Evolutionary conservation across 2,797 vertebrate genomes (phyloP), one percentile per base, ranked within the genome.

Genomic region (Myripristis murdjan): DNA sequence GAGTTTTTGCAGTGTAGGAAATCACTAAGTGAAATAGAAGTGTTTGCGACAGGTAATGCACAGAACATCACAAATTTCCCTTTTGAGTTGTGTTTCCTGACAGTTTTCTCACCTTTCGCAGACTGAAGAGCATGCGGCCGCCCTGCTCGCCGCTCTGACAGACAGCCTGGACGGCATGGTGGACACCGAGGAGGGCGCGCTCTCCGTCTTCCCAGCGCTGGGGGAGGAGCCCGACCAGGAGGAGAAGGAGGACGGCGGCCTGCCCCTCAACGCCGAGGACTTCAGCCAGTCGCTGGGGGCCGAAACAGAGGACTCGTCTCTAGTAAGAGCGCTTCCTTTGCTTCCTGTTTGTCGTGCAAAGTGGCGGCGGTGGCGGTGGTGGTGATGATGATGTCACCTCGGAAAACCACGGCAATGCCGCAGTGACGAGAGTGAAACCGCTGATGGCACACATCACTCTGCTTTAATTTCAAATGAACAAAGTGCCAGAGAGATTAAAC

Each of bases 81-180:
- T n/a, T n/a, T n/a, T n/a, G n/a, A n/a, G n/a, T n/a, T n/a, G n/a
- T n/a, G n/a, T n/a, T n/a, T n/a, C n/a, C n/a, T n/a, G n/a, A n/a
- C 37, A 11, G 58, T 14, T 3, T 31, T 20, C 67, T 72, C 10
- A 62, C 11, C 8, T 88, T 28, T 87, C 95, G 73, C 95, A 97
- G 93, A 97, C 95, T 83, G 97, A 97, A 93, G 95, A 97, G 81
- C 98, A 99, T 93, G 97, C 98, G 7, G 98, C 97, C 88, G 97
- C 97, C 0, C 94, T 99, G 87, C 95, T 99, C 79, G 97, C 97
- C 56, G 98, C 96, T 2, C 95, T 99, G 83, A 98, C 97, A 67
- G 96, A 97, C 95, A 98, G 96, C 82, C 84, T 99, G 94, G 98
- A 97, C 77, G 96, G 96, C 92, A 97, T 99, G 86, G 96, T 97